phyloP scores from a whole-genome alignment of 2,113 vertebrate genomes.

The Engraulis encrasicolus region DNA sequence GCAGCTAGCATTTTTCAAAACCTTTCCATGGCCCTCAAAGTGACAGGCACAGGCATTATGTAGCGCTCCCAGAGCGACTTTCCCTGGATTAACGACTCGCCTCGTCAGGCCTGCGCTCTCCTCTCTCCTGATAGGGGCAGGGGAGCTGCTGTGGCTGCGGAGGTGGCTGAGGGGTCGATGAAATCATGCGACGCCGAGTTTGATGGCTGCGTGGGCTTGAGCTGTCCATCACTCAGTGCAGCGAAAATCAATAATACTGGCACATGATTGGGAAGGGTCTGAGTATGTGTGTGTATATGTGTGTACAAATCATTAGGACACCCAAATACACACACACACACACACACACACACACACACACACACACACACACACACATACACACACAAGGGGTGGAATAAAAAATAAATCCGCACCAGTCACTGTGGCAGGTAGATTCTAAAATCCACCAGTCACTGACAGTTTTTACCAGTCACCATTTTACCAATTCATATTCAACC shows the following conservation, averaged over 20 bases:
- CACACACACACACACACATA: constrained; percentile 14
- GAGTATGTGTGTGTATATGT: no score
- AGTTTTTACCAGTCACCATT: no score
- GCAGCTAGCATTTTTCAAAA: not conserved
- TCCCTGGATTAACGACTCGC: not conserved
- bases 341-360: constrained; percentile 4
- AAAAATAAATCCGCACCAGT: no score
- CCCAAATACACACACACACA: not conserved
- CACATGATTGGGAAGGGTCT: not conserved
- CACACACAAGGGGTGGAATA: constrained; percentile 19
- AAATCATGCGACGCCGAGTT: constrained; percentile 10
- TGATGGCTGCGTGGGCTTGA: constrained; percentile 5
- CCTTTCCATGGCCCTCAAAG: not conserved
- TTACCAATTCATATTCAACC: no score
- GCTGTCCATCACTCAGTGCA: not conserved
- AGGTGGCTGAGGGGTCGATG: constrained; percentile 14
- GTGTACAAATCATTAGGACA: not conserved
- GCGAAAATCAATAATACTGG: not conserved
- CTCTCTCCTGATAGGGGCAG: not conserved
- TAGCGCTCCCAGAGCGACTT: not conserved
- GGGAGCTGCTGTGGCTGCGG: no score
- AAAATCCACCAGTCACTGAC: no score
- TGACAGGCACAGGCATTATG: constrained; percentile 11
- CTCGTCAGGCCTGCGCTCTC: not conserved
- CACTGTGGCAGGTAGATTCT: no score